Percentiles rank a stretch among this genome's conserved stretches.
These are phyloP conservation scores for Macaca nemestrina DNA, from an alignment of 2,113 vertebrate species.

Conservation along the genomic window DNA sequence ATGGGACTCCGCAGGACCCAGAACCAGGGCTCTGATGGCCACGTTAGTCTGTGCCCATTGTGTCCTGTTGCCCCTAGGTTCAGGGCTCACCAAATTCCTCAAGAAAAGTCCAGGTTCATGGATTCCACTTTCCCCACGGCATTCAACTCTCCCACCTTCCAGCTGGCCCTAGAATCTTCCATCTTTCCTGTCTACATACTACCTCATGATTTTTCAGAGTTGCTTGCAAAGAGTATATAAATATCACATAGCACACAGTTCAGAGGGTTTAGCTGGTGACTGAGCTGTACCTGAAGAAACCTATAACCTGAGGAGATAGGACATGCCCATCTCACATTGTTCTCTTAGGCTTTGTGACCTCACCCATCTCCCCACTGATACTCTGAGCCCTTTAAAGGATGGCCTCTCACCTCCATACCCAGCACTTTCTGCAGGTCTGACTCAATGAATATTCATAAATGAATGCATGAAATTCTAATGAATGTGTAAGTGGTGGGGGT, in stretches of 20 bases:
- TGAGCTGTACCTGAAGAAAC: background rate
- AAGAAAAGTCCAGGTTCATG: too few species aligned
- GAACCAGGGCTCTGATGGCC: background rate
- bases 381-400: background rate
- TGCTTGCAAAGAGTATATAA: background rate
- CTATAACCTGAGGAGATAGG: background rate
- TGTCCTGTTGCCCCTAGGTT: rapidly evolving
- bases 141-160: background rate
- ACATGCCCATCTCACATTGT: background rate
- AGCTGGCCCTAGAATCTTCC: background rate
- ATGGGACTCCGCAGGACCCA: background rate
- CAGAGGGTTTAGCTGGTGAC: background rate
- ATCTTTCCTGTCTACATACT: background rate
- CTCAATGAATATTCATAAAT: background rate
- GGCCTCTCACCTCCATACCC: background rate
- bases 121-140: background rate
- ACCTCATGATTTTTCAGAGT: background rate
- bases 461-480: background rate
- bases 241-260: background rate
- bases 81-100: background rate
- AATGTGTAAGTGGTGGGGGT: background rate
- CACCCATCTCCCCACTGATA: background rate
- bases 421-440: background rate
- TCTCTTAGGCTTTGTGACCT: background rate
- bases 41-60: rapidly evolving